These are phyloP conservation scores for Papilio protenor DNA, from an alignment of 2,888 invertebrate species.

Conservation along the genomic window DNA sequence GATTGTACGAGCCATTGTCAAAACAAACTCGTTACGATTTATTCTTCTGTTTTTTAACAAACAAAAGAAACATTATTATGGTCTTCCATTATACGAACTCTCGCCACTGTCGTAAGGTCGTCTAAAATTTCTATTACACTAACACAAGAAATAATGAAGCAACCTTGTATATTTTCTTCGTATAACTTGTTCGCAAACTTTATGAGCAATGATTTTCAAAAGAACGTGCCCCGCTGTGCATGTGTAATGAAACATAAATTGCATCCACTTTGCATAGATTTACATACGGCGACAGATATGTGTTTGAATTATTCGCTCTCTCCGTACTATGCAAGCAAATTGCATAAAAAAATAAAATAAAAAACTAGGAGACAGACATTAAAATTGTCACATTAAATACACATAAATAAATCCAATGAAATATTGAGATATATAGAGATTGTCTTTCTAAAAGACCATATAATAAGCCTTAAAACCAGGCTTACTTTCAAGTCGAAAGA, in stretches of 20 bases:
- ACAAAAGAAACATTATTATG: background rate
- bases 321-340: background rate
- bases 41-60: too few relatives aligned
- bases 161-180: conserved; percentile 15
- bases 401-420: too few relatives aligned
- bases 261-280: conserved; percentile 25
- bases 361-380: background rate
- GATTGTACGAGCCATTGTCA: too few relatives aligned
- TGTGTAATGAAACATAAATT: conserved; percentile 29
- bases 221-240: conserved; percentile 18
- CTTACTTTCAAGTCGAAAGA: background rate
- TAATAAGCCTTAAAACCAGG: too few relatives aligned
- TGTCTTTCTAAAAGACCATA: too few relatives aligned
- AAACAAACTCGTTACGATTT: too few relatives aligned
- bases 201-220: conserved; percentile 25
- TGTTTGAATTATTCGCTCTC: conserved; percentile 28
- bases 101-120: background rate
- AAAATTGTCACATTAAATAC: too few relatives aligned
- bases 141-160: conserved; percentile 3
- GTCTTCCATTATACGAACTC: background rate
- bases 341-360: background rate
- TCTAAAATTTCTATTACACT: background rate
- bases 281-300: conserved; percentile 22
- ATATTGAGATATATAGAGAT: too few relatives aligned
- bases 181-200: conserved; percentile 19